phyloP scores from a whole-genome alignment of 2,888 invertebrate species.

The Morpho deidamia region DNA sequence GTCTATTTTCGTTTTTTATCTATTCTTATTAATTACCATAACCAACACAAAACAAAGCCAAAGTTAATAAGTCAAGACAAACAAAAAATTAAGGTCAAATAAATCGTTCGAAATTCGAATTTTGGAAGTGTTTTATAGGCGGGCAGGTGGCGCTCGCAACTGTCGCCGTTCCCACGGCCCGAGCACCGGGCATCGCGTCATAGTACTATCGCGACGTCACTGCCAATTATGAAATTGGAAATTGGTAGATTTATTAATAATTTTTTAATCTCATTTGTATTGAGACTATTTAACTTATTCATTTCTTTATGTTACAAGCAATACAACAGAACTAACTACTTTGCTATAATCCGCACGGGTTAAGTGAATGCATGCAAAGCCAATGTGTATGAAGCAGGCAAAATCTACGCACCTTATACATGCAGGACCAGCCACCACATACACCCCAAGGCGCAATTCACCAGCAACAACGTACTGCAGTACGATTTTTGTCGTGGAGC shows the following conservation, averaged over 20 bases:
- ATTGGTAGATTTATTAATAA: conserved; percentile 18
- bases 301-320: no score
- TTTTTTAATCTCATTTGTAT: neutral
- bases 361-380: no score
- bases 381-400: no score
- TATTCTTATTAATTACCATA: neutral
- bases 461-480: no score
- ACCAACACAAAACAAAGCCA: conserved; percentile 6
- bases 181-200: conserved; percentile 57
- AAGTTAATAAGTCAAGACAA: conserved; percentile 18
- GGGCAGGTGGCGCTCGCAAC: conserved; percentile 66
- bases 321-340: no score
- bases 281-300: no score
- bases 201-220: conserved; percentile 50
- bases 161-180: conserved; percentile 73
- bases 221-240: conserved; percentile 54
- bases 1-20: neutral
- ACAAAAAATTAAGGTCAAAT: conserved; percentile 53
- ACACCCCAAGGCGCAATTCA: no score
- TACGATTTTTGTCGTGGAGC: no score
- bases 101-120: conserved; percentile 64
- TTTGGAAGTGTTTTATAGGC: conserved; percentile 64
- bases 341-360: no score
- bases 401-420: no score
- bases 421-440: no score